Evolutionary conservation across 1,140 invertebrate species (phyloP).

Genomic region (Manduca sexta): DNA sequence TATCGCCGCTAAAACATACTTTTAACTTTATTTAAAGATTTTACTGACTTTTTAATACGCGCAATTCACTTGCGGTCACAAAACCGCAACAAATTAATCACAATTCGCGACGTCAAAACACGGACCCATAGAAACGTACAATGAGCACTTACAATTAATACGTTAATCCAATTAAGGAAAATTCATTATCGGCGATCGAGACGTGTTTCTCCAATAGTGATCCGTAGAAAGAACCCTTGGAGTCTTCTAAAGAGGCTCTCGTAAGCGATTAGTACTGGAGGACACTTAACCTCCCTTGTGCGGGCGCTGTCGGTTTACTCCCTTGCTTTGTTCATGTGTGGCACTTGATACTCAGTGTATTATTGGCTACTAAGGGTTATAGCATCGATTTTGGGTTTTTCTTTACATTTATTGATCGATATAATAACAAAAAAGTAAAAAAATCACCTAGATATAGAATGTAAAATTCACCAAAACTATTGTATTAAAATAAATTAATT

Average conservation of each 20-base stretch:
- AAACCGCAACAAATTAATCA: too few species aligned
- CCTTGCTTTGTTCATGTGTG: constrained; percentile 37
- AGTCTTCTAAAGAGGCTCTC: constrained; percentile 44
- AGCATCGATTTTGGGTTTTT: constrained; percentile 16
- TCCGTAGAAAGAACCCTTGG: constrained; percentile 55
- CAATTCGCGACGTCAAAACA: too few species aligned
- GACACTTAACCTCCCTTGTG: constrained; percentile 43
- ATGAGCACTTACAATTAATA: constrained; percentile 29
- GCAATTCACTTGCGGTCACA: too few species aligned
- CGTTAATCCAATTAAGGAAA: constrained; percentile 52
- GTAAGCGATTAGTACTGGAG: constrained; percentile 48
- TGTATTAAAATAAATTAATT: too few species aligned
- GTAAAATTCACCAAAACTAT: too few species aligned
- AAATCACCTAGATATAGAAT: too few species aligned
- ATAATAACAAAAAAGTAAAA: too few species aligned
- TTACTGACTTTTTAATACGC: too few species aligned
- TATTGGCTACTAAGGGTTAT: constrained; percentile 44
- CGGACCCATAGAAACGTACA: too few species aligned
- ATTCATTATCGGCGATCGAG: constrained; percentile 50
- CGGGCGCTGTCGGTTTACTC: constrained; percentile 32
- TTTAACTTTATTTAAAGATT: too few species aligned
- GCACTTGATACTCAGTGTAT: constrained; percentile 26
- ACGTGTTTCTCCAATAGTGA: constrained; percentile 57
- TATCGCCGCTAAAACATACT: too few species aligned
- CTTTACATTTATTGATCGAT: background rate